phyloP scores from a whole-genome alignment of 2,113 vertebrate species.

The Psettodes erumei region DNA sequence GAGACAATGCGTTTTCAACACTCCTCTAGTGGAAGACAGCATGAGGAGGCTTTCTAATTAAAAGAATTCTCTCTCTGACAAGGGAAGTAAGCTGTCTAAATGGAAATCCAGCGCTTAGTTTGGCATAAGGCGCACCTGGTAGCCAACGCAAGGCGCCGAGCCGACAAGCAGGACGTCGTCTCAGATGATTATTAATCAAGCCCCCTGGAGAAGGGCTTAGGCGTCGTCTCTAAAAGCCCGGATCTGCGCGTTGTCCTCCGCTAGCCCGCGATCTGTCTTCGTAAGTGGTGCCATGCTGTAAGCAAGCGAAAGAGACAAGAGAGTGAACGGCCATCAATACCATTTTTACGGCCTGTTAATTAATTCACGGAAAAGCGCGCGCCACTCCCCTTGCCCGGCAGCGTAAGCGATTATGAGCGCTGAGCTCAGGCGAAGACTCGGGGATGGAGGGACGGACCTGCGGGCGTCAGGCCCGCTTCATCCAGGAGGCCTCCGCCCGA shows the following conservation, averaged over 20 bases:
- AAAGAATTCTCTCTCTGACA: conserved; percentile 70
- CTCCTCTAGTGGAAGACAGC: conserved; percentile 44
- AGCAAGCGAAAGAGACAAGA: conserved; percentile 37
- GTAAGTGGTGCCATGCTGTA: conserved; percentile 28
- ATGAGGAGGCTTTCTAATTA: conserved; percentile 75
- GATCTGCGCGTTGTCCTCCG: conserved; percentile 7
- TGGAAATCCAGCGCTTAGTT: conserved; percentile 75
- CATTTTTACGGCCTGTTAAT: conserved; percentile 64
- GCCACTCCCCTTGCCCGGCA: conserved; percentile 26
- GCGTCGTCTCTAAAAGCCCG: conserved; percentile 33
- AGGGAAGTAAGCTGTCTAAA: conserved; percentile 75
- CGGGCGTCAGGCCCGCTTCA: conserved; percentile 36
- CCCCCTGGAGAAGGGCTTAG: conserved; percentile 36
- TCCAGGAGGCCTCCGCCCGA: neutral
- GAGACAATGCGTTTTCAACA: conserved; percentile 73
- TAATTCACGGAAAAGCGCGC: conserved; percentile 33
- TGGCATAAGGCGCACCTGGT: conserved; percentile 63
- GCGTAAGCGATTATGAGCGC: conserved; percentile 36
- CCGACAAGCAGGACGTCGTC: conserved; percentile 51
- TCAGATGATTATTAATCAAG: conserved; percentile 73
- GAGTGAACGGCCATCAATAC: conserved; percentile 30
- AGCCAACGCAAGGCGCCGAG: conserved; percentile 37
- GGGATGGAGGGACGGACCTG: conserved; percentile 31
- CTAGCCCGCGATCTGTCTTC: conserved; percentile 48
- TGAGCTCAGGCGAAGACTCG: conserved; percentile 22